Percentiles rank a stretch among this genome's conserved stretches.
Conservation (phyloP, 2,797 vertebrate species). For the Orientallactaga sibirica region DNA sequence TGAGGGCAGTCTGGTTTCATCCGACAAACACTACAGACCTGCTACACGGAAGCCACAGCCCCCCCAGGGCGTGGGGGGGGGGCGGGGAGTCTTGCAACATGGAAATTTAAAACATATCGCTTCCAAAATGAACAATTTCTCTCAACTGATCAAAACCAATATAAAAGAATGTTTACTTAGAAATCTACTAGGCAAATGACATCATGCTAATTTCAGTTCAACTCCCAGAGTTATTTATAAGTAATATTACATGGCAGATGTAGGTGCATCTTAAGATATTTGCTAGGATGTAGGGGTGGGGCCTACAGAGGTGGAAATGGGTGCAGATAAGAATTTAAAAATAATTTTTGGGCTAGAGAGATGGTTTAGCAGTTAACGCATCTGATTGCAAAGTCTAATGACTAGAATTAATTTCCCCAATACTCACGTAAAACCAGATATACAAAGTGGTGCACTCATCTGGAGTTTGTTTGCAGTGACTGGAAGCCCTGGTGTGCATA, state of each 20-base stretch:
- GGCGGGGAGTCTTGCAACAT: not conserved
- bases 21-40: not conserved
- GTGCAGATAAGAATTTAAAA: no score
- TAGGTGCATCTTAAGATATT: slow-evolving; percentile 39
- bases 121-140: slow-evolving; percentile 28
- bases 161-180: slow-evolving; percentile 66
- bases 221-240: slow-evolving; percentile 62
- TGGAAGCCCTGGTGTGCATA: no score
- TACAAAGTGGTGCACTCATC: no score
- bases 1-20: accelerated
- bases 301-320: not conserved
- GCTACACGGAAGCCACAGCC: not conserved
- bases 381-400: no score
- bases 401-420: no score
- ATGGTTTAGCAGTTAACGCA: no score
- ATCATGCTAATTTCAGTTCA: not conserved
- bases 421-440: no score
- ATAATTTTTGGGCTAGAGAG: no score
- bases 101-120: slow-evolving; percentile 23
- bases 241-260: not conserved
- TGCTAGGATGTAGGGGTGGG: not conserved
- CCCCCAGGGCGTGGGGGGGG: not conserved
- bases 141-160: slow-evolving; percentile 11
- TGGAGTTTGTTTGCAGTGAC: no score
- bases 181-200: slow-evolving; percentile 59